Evolutionary conservation across 2,888 invertebrate species (phyloP).

Genomic region (Drosophila aldrichi): DNA sequence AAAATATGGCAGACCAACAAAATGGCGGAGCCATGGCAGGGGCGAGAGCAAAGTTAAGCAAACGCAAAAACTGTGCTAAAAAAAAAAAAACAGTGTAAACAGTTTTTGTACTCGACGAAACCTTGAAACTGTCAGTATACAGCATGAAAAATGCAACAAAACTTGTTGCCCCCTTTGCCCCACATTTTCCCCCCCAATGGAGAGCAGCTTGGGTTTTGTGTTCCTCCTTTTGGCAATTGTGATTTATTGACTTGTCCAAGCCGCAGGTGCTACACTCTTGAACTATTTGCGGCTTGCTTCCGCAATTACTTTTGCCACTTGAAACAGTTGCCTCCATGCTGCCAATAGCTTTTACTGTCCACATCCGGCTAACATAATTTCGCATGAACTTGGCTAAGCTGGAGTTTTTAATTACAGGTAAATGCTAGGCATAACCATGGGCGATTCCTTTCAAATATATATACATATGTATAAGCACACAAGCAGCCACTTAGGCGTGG

Average conservation of each 20-base stretch:
- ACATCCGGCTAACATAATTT: conserved; percentile 66
- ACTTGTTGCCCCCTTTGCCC: not conserved
- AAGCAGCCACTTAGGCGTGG: conserved; percentile 33
- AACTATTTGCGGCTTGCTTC: conserved; percentile 45
- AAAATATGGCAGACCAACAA: conserved; percentile 39
- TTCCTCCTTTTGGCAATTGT: conserved; percentile 25
- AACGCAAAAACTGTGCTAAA: conserved; percentile 25
- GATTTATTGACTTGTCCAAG: conserved; percentile 66
- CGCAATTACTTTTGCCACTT: conserved; percentile 64
- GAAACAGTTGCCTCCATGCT: conserved; percentile 31
- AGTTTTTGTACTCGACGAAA: conserved; percentile 28
- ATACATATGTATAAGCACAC: conserved; percentile 4
- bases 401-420: conserved; percentile 47
- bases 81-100: conserved; percentile 39
- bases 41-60: conserved; percentile 42
- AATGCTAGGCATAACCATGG: conserved; percentile 61
- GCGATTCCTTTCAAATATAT: conserved; percentile 50
- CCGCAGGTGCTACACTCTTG: conserved; percentile 52
- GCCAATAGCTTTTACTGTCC: conserved; percentile 48
- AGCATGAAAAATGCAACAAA: conserved; percentile 16
- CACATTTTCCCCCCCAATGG: not conserved
- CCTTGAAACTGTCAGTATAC: conserved; percentile 21
- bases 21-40: conserved; percentile 30
- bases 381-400: conserved; percentile 27
- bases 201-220: not conserved